These are phyloP conservation scores for Metellina segmentata DNA, from an alignment of 2,888 invertebrate genomes.

Conservation along the genomic window DNA sequence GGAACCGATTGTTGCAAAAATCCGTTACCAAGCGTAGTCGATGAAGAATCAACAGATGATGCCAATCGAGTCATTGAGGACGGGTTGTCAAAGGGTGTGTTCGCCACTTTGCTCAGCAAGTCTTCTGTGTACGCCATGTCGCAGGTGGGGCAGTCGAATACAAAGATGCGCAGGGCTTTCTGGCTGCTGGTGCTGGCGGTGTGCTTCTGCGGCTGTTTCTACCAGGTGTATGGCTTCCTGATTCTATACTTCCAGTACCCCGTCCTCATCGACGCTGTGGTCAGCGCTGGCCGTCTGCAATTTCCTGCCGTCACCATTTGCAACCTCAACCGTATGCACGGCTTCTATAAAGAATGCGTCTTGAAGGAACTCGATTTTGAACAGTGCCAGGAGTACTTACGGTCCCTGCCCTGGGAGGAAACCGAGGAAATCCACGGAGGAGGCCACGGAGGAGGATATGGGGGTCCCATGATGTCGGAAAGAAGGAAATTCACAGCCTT, in stretches of 20 bases:
- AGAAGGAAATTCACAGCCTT: background rate
- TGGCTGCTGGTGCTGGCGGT: slow-evolving; percentile 37
- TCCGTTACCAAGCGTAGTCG: no score
- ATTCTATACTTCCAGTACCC: slow-evolving; percentile 41
- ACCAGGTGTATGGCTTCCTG: slow-evolving; percentile 32
- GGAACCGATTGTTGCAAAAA: no score
- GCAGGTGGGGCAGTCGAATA: background rate
- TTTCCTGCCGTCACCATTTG: slow-evolving; percentile 78
- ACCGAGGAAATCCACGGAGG: background rate
- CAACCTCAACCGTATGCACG: slow-evolving; percentile 75
- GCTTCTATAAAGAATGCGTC: background rate
- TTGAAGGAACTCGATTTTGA: no score
- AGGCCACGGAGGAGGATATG: no score
- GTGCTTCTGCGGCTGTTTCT: slow-evolving; percentile 1
- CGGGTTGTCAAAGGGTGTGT: no score
- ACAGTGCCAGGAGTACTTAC: no score
- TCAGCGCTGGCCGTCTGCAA: background rate
- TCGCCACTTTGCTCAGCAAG: background rate
- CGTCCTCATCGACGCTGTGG: background rate
- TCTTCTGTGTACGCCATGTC: slow-evolving; percentile 49
- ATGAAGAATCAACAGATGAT: no score
- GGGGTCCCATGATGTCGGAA: background rate
- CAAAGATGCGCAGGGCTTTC: background rate
- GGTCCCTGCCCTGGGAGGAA: background rate
- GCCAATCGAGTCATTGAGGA: no score